Evolutionary conservation across 2,113 vertebrate genomes (phyloP).

Genomic region (Scomber japonicus): DNA sequence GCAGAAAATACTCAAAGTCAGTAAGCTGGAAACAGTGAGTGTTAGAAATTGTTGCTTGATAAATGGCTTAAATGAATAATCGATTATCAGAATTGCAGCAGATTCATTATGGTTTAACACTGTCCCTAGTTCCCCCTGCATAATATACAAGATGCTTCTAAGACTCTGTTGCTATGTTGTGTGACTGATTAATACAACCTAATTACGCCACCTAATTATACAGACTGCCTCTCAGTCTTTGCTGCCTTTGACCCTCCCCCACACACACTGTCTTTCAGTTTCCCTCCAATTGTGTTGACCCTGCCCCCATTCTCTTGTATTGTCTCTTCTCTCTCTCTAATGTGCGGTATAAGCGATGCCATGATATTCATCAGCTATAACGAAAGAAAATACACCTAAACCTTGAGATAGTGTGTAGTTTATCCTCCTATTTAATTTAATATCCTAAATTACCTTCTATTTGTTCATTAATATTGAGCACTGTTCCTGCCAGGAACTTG

Average conservation of each 20-base stretch:
- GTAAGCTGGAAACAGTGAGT: too few relatives aligned
- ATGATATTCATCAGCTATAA: constrained; percentile 26
- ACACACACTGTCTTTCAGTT: neutral
- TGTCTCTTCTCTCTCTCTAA: constrained; percentile 13
- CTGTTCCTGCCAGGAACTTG: constrained; percentile 65
- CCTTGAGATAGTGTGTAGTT: constrained; percentile 19
- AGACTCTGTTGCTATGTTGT: constrained; percentile 24
- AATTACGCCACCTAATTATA: constrained; percentile 64
- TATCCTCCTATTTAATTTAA: constrained; percentile 50
- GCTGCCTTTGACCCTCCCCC: constrained; percentile 33
- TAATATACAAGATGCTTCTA: constrained; percentile 21
- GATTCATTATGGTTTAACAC: neutral
- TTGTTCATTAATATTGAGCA: constrained; percentile 67
- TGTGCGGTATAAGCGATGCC: neutral
- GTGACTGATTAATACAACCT: constrained; percentile 61
- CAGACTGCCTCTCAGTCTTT: constrained; percentile 44
- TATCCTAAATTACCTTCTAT: constrained; percentile 56
- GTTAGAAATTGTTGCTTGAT: too few relatives aligned
- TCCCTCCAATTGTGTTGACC: constrained; percentile 21
- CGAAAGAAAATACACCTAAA: constrained; percentile 31
- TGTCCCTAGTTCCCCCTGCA: neutral
- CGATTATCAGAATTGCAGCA: too few relatives aligned
- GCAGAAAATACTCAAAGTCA: too few relatives aligned
- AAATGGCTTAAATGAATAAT: too few relatives aligned
- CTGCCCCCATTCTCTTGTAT: neutral